phyloP scores from a whole-genome alignment of 2,888 invertebrate genomes.

The Leucozona laternaria region DNA sequence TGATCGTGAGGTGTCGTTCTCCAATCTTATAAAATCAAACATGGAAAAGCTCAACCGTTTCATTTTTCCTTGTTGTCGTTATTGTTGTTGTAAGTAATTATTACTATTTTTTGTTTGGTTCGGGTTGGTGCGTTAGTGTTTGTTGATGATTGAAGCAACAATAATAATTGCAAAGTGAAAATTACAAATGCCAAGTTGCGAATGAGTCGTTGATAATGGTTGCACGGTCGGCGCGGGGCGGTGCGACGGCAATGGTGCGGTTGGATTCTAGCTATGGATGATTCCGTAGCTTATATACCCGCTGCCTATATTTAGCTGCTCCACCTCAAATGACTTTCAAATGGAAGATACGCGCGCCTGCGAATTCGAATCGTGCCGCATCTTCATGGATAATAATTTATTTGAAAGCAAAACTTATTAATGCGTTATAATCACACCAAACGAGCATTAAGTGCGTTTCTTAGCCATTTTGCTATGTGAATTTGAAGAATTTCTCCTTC shows the following conservation, averaged over 20 bases:
- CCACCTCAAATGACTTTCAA: conserved; percentile 75
- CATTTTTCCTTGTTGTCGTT: conserved; percentile 4
- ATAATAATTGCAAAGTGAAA: conserved; percentile 71
- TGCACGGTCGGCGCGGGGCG: not conserved
- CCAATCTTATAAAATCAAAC: conserved; percentile 60
- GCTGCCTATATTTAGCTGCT: conserved; percentile 40
- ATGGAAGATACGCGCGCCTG: conserved; percentile 47
- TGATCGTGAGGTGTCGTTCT: conserved; percentile 62
- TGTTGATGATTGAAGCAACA: conserved; percentile 73
- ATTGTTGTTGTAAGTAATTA: conserved; percentile 18
- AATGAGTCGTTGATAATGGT: conserved; percentile 61
- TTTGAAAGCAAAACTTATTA: conserved; percentile 75
- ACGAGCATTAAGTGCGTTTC: conserved; percentile 74
- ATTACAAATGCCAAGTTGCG: conserved; percentile 75
- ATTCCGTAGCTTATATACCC: not conserved
- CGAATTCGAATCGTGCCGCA: conserved; percentile 71
- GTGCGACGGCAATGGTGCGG: not conserved
- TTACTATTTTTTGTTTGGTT: conserved; percentile 9
- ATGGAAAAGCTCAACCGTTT: conserved; percentile 2
- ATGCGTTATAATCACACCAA: conserved; percentile 76
- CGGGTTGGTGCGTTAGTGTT: conserved; percentile 33
- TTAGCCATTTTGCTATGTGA: conserved; percentile 42
- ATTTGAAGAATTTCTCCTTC: conserved; percentile 52
- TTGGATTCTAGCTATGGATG: conserved; percentile 2
- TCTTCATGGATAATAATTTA: conserved; percentile 76